phyloP scores from a whole-genome alignment of 2,113 vertebrate genomes.

The Bucco capensis region DNA sequence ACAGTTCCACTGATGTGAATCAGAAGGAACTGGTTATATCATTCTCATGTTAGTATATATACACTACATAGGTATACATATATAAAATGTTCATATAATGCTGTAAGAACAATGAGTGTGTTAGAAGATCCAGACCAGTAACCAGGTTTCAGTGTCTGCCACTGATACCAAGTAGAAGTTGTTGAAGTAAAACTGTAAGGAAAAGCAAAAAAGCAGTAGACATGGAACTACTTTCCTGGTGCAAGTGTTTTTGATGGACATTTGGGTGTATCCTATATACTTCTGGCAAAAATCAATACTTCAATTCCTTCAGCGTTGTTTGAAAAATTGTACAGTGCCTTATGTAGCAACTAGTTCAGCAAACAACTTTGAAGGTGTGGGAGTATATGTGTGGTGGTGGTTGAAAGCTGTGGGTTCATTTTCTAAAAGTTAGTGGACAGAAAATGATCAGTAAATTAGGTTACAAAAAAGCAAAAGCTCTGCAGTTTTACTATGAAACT shows the following conservation, averaged over 20 bases:
- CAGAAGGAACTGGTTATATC: background rate
- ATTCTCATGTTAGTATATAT: background rate
- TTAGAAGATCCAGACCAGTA: background rate
- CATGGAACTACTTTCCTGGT: background rate
- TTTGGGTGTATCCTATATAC: background rate
- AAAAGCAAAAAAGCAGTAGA: background rate
- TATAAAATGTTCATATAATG: fast-evolving
- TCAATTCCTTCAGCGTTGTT: background rate
- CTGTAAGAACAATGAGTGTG: background rate
- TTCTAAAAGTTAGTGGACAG: background rate
- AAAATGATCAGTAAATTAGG: background rate
- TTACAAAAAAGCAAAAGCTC: background rate
- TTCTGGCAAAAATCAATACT: constrained; percentile 19
- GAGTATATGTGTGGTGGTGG: background rate
- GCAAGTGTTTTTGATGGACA: background rate
- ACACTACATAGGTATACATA: fast-evolving
- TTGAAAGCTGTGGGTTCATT: background rate
- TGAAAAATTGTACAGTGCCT: background rate
- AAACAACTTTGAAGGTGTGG: background rate
- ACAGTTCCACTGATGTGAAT: background rate
- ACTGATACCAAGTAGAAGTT: background rate
- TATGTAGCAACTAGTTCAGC: background rate
- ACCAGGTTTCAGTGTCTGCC: background rate
- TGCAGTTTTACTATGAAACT: background rate
- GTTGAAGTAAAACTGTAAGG: background rate